Evolutionary conservation across 1,140 invertebrate species (phyloP).

Genomic region (Caerostris extrusa): DNA sequence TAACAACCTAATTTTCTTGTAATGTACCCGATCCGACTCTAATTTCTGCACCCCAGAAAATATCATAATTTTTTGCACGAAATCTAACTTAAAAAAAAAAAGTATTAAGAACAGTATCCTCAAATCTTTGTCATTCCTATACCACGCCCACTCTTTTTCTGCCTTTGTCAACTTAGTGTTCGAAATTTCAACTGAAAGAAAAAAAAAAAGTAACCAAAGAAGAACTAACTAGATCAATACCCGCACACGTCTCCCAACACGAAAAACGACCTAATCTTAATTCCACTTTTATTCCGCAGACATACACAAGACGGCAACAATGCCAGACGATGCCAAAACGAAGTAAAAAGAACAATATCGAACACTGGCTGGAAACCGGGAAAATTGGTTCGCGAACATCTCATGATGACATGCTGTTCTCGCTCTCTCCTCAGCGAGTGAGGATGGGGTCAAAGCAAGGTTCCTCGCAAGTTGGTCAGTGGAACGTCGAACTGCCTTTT

Average conservation of each 20-base stretch:
- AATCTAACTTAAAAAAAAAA: too few species aligned
- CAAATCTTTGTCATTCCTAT: too few species aligned
- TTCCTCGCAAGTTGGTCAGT: slow-evolving; percentile 52
- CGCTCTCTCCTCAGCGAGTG: neutral
- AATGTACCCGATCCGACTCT: too few species aligned
- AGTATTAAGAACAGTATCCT: too few species aligned
- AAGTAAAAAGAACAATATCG: slow-evolving; percentile 42
- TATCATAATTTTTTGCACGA: too few species aligned
- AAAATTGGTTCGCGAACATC: slow-evolving; percentile 22
- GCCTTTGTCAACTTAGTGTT: neutral
- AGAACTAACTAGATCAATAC: slow-evolving; percentile 21
- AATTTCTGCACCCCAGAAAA: too few species aligned
- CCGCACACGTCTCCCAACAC: neutral
- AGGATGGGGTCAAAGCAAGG: slow-evolving; percentile 44
- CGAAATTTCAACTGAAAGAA: neutral
- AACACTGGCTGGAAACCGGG: neutral
- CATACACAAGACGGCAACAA: neutral
- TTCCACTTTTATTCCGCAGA: neutral
- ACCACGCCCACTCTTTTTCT: neutral
- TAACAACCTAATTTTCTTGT: too few species aligned
- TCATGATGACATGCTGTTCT: neutral
- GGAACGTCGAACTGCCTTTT: slow-evolving; percentile 44
- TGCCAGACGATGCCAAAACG: slow-evolving; percentile 9
- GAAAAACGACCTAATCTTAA: neutral
- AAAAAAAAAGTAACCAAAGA: neutral